phyloP scores from a whole-genome alignment of 2,888 invertebrate species.

The Cheilosia scutellata region DNA sequence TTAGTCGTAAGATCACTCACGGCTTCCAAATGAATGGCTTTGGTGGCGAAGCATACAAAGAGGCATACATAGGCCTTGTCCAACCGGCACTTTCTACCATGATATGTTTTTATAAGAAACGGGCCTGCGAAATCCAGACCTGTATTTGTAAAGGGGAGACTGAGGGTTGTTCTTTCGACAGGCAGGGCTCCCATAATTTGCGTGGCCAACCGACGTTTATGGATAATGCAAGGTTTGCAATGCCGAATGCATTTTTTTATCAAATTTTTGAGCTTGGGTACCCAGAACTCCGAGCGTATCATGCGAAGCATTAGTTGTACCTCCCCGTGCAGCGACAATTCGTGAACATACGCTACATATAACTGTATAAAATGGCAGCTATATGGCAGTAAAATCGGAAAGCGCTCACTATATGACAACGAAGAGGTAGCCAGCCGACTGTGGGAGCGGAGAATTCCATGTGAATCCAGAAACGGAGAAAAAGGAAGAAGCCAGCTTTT shows the following conservation, averaged over 20 bases:
- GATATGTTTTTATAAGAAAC: background rate
- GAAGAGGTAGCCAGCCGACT: conserved; percentile 14
- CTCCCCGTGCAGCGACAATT: conserved; percentile 2
- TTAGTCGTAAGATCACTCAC: conserved; percentile 19
- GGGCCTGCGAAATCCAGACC: background rate
- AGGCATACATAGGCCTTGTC: conserved; percentile 12
- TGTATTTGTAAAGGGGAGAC: background rate
- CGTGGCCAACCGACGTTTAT: background rate
- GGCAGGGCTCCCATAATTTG: conserved; percentile 12
- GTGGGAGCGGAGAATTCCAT: conserved; percentile 1
- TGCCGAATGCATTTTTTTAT: conserved; percentile 1
- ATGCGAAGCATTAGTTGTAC: conserved; percentile 17
- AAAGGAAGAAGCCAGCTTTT: background rate
- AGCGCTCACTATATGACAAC: conserved; percentile 15
- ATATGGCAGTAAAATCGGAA: conserved; percentile 4
- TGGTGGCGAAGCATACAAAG: conserved; percentile 32
- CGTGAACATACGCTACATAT: conserved; percentile 3
- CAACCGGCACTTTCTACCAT: background rate
- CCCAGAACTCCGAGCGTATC: conserved; percentile 23
- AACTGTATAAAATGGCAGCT: background rate
- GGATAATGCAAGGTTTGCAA: background rate
- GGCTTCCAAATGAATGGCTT: conserved; percentile 34
- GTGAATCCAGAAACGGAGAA: conserved; percentile 5
- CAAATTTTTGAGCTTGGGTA: conserved; percentile 1
- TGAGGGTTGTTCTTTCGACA: background rate